Evolutionary conservation across 2,797 vertebrate genomes (phyloP).

Genomic region (Tapera naevia): DNA sequence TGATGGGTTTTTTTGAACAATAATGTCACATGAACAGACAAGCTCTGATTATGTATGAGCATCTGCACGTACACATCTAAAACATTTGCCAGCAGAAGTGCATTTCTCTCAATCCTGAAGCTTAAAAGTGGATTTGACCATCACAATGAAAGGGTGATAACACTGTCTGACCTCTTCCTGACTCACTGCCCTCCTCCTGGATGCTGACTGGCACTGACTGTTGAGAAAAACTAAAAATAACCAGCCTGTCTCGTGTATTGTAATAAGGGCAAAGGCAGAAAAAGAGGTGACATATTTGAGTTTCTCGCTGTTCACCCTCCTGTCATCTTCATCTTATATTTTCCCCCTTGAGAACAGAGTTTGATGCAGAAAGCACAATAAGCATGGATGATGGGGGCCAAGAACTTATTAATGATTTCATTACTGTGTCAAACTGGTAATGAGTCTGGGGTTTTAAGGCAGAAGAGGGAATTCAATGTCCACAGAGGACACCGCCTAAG

Average conservation of each 20-base stretch:
- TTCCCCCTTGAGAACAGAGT: neutral
- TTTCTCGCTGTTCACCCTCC: neutral
- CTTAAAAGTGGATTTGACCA: constrained; percentile 88
- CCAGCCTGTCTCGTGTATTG: constrained; percentile 1
- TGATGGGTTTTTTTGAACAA: neutral
- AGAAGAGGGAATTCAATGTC: neutral
- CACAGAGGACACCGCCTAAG: neutral
- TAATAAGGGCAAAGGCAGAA: constrained; percentile 20
- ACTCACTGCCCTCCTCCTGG: constrained; percentile 75
- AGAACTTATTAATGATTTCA: constrained; percentile 37
- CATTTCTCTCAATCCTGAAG: constrained; percentile 87
- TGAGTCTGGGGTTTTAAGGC: constrained; percentile 15
- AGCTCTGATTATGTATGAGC: constrained; percentile 59
- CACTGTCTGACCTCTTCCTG: constrained; percentile 84
- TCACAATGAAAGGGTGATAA: constrained; percentile 86
- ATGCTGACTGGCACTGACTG: constrained; percentile 74
- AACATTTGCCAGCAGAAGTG: constrained; percentile 87
- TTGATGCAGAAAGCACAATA: constrained; percentile 39
- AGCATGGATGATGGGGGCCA: neutral
- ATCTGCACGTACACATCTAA: constrained; percentile 64
- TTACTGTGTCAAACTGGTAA: constrained; percentile 8
- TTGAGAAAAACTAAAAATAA: constrained; percentile 65
- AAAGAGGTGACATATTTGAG: neutral
- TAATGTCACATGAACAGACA: constrained; percentile 14
- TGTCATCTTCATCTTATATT: neutral